These are phyloP conservation scores for Sebastes diaconus DNA, from an alignment of 2,797 vertebrate species.

Conservation along the genomic window DNA sequence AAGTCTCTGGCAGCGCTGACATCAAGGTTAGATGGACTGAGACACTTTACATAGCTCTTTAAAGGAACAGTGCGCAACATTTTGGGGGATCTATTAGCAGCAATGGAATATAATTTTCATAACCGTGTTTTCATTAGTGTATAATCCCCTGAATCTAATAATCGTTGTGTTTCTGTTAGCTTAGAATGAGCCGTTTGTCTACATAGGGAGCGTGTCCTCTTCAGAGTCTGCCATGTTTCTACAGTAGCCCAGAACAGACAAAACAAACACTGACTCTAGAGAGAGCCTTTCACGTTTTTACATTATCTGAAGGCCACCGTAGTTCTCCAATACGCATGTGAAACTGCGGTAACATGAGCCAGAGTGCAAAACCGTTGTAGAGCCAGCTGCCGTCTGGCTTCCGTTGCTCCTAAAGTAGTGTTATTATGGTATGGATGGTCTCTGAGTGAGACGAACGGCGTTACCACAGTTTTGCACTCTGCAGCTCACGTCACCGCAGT, in stretches of 20 bases:
- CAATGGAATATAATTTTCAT: no score
- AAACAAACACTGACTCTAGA: no score
- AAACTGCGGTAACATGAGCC: not conserved
- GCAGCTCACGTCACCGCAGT: not conserved
- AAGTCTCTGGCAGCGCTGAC: slow-evolving; percentile 84
- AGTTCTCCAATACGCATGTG: not conserved
- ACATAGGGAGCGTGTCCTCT: no score
- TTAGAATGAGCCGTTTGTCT: no score
- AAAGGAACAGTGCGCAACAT: not conserved
- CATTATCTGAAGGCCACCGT: no score
- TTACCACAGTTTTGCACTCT: not conserved
- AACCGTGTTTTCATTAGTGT: no score
- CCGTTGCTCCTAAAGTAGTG: not conserved
- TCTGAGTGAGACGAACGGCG: accelerated
- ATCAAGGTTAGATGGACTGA: slow-evolving; percentile 82
- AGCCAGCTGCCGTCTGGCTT: no score
- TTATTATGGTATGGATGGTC: not conserved
- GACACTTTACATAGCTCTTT: not conserved
- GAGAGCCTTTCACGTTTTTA: no score
- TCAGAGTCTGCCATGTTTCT: no score
- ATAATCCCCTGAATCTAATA: no score
- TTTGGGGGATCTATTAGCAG: not conserved
- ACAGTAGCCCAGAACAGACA: no score
- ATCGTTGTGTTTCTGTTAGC: no score
- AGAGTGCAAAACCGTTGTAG: not conserved